These are phyloP conservation scores for Agriopis leucophaearia DNA, from an alignment of 2,888 invertebrate species.

Conservation along the genomic window DNA sequence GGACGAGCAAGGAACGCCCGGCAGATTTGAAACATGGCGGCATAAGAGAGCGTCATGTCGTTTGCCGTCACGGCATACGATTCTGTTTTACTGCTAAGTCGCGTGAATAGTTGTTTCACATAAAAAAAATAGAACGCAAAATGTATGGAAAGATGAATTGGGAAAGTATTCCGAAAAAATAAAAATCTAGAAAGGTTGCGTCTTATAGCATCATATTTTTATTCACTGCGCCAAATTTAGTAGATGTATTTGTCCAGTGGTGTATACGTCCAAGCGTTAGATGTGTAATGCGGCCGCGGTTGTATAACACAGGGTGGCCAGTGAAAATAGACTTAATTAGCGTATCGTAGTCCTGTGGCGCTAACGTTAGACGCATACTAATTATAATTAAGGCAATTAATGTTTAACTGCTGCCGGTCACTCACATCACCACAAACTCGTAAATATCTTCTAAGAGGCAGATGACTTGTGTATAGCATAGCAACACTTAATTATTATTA, in stretches of 20 bases:
- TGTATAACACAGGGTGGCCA: slow-evolving; percentile 48
- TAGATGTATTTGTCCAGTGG: neutral
- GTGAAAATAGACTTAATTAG: slow-evolving; percentile 64
- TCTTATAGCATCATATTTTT: too few relatives aligned
- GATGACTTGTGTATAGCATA: too few relatives aligned
- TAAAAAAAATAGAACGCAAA: too few relatives aligned
- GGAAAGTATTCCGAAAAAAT: too few relatives aligned
- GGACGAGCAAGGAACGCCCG: neutral
- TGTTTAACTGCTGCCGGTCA: slow-evolving; percentile 54
- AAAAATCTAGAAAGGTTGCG: too few relatives aligned
- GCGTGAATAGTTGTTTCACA: too few relatives aligned
- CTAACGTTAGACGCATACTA: slow-evolving; percentile 65
- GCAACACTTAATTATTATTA: too few relatives aligned
- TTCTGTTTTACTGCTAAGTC: too few relatives aligned
- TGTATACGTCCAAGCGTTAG: neutral
- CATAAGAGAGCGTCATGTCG: too few relatives aligned
- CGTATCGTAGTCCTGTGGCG: slow-evolving; percentile 53
- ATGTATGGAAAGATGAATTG: too few relatives aligned
- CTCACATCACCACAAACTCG: neutral
- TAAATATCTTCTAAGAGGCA: neutral
- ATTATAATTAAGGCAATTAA: slow-evolving; percentile 64
- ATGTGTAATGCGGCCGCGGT: slow-evolving; percentile 44
- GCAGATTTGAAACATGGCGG: too few relatives aligned
- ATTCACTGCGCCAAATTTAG: neutral
- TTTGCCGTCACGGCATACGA: too few relatives aligned